Conservation (phyloP, 2,888 invertebrate species). For the Invenusta paracnida region DNA sequence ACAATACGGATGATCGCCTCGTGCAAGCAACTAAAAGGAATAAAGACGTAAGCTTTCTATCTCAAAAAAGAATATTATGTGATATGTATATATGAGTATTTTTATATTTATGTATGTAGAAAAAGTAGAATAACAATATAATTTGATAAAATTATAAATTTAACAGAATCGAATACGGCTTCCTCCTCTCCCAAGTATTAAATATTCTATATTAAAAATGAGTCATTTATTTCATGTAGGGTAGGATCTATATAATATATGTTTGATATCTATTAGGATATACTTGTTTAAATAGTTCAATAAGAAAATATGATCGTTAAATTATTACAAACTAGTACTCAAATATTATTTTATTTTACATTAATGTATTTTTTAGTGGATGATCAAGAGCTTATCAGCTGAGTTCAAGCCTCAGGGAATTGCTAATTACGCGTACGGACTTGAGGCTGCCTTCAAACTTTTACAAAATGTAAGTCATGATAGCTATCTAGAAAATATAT, state of each 20-base stretch:
- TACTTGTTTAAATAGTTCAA: too few species aligned
- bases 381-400: not conserved
- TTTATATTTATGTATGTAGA: not conserved
- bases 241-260: too few species aligned
- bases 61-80: not conserved
- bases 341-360: too few species aligned
- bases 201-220: too few species aligned
- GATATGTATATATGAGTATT: not conserved
- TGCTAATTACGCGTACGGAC: conserved; percentile 27
- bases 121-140: too few species aligned
- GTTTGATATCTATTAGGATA: too few species aligned
- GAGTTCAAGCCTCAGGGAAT: conserved; percentile 34
- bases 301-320: too few species aligned
- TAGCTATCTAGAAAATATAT: not conserved
- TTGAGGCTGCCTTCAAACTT: conserved; percentile 30
- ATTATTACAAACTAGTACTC: too few species aligned
- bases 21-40: conserved; percentile 44
- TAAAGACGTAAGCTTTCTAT: conserved; percentile 39
- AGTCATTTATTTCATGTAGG: too few species aligned
- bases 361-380: conserved; percentile 31
- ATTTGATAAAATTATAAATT: too few species aligned
- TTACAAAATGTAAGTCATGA: conserved; percentile 19
- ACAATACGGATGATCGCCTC: not conserved
- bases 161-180: too few species aligned
- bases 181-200: too few species aligned